Percentiles rank a stretch among this genome's conserved stretches.
Conservation (phyloP, 2,113 vertebrate species). For the Pseudonaja textilis region DNA sequence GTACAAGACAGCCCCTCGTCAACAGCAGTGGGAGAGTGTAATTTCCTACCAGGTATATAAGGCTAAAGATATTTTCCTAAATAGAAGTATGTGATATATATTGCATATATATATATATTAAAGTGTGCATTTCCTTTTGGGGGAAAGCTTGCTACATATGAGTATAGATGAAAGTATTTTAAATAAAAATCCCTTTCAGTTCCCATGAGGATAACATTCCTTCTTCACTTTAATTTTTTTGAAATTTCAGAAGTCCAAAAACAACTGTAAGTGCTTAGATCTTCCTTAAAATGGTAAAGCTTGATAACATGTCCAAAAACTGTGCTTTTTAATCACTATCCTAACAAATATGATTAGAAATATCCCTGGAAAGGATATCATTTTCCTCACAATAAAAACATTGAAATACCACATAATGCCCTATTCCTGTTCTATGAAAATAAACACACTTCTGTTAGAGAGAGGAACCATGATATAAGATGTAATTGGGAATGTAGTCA, state of each 20-base stretch:
- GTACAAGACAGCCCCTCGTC: constrained; percentile 74
- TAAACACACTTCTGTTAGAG: background rate
- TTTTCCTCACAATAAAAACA: background rate
- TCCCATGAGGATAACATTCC: background rate
- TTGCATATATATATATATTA: background rate
- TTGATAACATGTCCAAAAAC: background rate
- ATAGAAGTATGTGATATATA: background rate
- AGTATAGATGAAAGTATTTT: background rate
- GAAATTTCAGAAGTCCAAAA: background rate
- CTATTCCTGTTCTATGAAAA: background rate
- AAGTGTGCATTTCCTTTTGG: background rate
- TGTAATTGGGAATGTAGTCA: background rate
- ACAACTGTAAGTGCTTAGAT: background rate
- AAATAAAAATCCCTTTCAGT: background rate
- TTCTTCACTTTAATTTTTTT: background rate
- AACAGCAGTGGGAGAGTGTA: constrained; percentile 75
- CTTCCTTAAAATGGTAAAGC: background rate
- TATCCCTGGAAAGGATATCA: background rate
- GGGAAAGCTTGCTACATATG: background rate
- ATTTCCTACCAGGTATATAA: constrained; percentile 78
- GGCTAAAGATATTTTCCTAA: constrained; percentile 8
- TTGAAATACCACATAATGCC: background rate
- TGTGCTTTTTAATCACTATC: background rate
- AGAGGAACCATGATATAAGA: background rate
- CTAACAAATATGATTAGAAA: background rate